Conservation (phyloP, 2,797 vertebrate species). For the Trachops cirrhosus region DNA sequence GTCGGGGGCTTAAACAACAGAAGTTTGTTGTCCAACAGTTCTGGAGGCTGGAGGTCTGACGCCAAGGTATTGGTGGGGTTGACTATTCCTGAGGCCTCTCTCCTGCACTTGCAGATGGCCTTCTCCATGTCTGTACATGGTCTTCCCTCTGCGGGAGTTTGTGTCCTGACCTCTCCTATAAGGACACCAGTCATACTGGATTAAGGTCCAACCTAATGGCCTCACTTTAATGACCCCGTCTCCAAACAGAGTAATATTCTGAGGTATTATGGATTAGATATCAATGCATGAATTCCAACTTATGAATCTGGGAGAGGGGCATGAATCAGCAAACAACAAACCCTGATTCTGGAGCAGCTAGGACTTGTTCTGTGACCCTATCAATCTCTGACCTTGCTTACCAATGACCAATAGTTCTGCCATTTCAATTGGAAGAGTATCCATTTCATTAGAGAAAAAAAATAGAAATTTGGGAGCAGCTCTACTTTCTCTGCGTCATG, state of each 20-base stretch:
- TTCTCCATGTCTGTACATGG: background rate
- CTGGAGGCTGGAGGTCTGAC: background rate
- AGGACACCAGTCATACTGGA: background rate
- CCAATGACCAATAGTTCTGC: background rate
- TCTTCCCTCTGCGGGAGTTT: background rate
- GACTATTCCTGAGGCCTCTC: background rate
- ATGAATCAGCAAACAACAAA: background rate
- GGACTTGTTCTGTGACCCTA: background rate
- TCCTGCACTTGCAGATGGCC: background rate
- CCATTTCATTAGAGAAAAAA: background rate
- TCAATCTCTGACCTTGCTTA: background rate
- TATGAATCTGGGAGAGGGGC: background rate
- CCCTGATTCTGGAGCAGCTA: background rate
- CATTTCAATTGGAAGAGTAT: background rate
- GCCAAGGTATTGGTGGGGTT: background rate
- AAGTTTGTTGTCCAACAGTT: background rate
- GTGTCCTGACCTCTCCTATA: background rate
- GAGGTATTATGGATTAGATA: background rate
- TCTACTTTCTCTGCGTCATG: background rate
- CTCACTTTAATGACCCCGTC: too few relatives aligned
- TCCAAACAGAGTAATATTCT: too few relatives aligned
- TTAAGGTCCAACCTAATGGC: too few relatives aligned
- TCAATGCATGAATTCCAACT: background rate
- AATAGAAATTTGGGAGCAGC: background rate
- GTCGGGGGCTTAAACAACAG: background rate